Evolutionary conservation across 2,888 invertebrate species (phyloP).

Genomic region (Stenolophus ochropezus): DNA sequence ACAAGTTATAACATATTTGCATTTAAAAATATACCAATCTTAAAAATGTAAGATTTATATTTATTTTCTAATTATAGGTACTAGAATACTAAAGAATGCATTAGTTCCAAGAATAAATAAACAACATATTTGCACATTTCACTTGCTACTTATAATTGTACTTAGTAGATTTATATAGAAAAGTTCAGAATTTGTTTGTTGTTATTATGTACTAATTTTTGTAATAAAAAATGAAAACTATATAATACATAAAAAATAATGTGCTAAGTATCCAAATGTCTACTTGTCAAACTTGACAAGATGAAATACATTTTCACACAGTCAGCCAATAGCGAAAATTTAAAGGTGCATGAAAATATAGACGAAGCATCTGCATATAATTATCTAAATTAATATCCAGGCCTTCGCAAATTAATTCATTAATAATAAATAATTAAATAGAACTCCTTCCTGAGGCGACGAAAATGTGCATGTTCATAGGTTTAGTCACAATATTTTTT

Average conservation of each 20-base stretch:
- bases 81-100: too few species aligned
- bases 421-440: slow-evolving; percentile 18
- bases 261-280: neutral
- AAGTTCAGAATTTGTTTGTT: too few species aligned
- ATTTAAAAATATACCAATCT: too few species aligned
- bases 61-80: too few species aligned
- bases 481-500: slow-evolving; percentile 23
- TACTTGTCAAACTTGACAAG: neutral
- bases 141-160: too few species aligned
- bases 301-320: slow-evolving; percentile 21
- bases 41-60: too few species aligned
- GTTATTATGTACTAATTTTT: too few species aligned
- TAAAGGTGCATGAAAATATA: slow-evolving; percentile 23
- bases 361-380: neutral
- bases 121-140: too few species aligned
- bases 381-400: slow-evolving; percentile 2
- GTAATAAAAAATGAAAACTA: too few species aligned
- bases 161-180: too few species aligned
- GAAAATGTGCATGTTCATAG: slow-evolving; percentile 3
- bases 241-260: neutral
- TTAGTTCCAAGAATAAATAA: too few species aligned
- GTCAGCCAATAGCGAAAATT: neutral
- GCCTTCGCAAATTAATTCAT: slow-evolving; percentile 24
- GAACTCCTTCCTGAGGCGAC: neutral
- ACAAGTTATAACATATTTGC: too few species aligned